Evolutionary conservation across 2,888 invertebrate species (phyloP).

Genomic region (Nowickia ferox): DNA sequence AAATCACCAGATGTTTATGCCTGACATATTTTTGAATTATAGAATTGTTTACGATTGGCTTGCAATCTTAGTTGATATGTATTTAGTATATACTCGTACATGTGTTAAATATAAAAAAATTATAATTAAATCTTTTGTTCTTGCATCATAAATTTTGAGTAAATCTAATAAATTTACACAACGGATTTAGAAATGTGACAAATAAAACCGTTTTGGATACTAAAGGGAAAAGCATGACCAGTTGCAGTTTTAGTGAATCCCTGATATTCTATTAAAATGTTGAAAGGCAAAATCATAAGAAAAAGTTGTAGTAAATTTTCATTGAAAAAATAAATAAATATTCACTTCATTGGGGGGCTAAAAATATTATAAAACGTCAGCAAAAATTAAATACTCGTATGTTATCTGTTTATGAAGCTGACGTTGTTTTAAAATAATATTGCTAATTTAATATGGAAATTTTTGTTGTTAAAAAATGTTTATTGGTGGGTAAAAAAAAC

Average conservation of each 20-base stretch:
- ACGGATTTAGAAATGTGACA: slow-evolving; percentile 19
- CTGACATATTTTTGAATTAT: slow-evolving; percentile 44
- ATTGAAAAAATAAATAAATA: slow-evolving; percentile 26
- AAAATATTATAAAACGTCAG: slow-evolving; percentile 58
- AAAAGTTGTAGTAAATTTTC: slow-evolving; percentile 18
- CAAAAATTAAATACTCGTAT: slow-evolving; percentile 9
- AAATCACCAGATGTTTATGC: neutral
- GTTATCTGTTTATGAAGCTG: slow-evolving; percentile 58
- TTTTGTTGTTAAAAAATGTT: slow-evolving; percentile 17
- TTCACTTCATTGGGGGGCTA: slow-evolving; percentile 64
- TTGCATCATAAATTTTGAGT: slow-evolving; percentile 62
- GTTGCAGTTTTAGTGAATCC: slow-evolving; percentile 17
- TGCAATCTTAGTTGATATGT: neutral
- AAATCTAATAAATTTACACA: neutral
- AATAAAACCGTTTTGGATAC: neutral
- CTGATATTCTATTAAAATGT: neutral
- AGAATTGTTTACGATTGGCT: neutral
- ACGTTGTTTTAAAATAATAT: slow-evolving; percentile 26
- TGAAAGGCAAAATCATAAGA: neutral
- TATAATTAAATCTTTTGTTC: slow-evolving; percentile 46
- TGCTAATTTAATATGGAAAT: slow-evolving; percentile 35
- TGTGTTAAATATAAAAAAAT: slow-evolving; percentile 26
- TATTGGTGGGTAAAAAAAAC: neutral
- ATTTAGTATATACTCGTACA: neutral
- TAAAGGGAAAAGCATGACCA: neutral